Evolutionary conservation across 2,113 vertebrate species (phyloP).

Genomic region (Corynorhinus townsendii): DNA sequence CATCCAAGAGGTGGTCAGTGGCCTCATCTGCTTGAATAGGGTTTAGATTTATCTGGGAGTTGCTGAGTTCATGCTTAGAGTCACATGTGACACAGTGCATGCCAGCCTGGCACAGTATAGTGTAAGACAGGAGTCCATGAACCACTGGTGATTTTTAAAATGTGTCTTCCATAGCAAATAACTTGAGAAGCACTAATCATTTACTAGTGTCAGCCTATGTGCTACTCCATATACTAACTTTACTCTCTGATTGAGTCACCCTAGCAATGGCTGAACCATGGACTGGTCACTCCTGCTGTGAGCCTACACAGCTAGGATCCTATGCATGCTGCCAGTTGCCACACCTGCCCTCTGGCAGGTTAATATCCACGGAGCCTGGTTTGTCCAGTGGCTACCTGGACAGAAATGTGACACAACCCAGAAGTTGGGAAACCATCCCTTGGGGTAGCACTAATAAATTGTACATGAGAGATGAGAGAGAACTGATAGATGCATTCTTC

Average conservation of each 20-base stretch:
- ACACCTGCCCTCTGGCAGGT: background rate
- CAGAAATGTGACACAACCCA: background rate
- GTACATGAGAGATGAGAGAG: background rate
- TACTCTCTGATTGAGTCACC: background rate
- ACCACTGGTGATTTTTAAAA: background rate
- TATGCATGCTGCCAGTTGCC: background rate
- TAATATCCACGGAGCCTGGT: background rate
- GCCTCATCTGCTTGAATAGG: background rate
- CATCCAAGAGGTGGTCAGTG: background rate
- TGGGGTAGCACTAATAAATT: no score
- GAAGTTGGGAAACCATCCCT: background rate
- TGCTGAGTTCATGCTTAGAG: background rate
- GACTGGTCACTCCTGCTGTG: background rate
- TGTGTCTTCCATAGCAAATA: background rate
- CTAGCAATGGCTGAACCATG: background rate
- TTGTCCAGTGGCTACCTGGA: background rate
- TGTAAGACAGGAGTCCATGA: background rate
- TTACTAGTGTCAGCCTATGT: background rate
- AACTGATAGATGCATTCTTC: background rate
- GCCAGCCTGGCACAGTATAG: background rate
- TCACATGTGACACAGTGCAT: rapidly evolving
- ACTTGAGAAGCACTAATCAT: background rate
- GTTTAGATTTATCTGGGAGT: background rate
- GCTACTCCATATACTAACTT: rapidly evolving
- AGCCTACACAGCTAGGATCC: background rate